Evolutionary conservation across 2,888 invertebrate species (phyloP).

Genomic region (Diaperis boleti): DNA sequence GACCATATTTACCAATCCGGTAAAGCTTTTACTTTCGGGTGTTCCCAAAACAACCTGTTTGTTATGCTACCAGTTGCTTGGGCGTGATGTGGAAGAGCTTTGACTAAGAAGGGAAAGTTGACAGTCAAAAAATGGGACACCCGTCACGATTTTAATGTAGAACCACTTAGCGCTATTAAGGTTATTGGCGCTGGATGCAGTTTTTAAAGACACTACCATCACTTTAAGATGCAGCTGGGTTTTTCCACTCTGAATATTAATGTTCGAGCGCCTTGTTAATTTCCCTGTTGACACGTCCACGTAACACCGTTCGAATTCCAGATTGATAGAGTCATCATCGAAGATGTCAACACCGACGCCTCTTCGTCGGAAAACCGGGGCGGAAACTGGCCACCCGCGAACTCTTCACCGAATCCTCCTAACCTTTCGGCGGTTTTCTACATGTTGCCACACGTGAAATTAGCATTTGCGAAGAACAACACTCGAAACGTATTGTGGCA

Average conservation of each 20-base stretch:
- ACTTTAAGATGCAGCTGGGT: too few relatives aligned
- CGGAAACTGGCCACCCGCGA: conserved; percentile 12
- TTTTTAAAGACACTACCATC: too few relatives aligned
- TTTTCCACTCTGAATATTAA: too few relatives aligned
- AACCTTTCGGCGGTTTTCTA: conserved; percentile 1
- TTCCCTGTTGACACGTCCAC: background rate
- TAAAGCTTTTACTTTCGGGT: conserved; percentile 11
- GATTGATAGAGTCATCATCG: conserved; percentile 16
- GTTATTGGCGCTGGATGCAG: background rate
- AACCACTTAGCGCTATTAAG: background rate
- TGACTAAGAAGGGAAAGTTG: background rate
- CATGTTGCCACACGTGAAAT: conserved; percentile 3
- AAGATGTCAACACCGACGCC: conserved; percentile 12
- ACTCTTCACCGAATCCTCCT: too few relatives aligned
- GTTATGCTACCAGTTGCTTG: background rate
- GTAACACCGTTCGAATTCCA: conserved; percentile 10
- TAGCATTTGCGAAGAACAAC: conserved; percentile 17
- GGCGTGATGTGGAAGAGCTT: background rate
- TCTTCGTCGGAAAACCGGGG: background rate
- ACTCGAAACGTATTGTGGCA: conserved; percentile 2
- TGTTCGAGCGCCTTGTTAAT: too few relatives aligned
- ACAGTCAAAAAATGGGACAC: background rate
- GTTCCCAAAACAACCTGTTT: conserved; percentile 4
- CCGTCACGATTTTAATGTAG: too few relatives aligned
- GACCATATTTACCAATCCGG: too few relatives aligned